A percentile compares a stretch with the other conserved stretches of the same genome.
phyloP scores from a whole-genome alignment of 2,797 vertebrate genomes.

The Catostomus latipinnis region DNA sequence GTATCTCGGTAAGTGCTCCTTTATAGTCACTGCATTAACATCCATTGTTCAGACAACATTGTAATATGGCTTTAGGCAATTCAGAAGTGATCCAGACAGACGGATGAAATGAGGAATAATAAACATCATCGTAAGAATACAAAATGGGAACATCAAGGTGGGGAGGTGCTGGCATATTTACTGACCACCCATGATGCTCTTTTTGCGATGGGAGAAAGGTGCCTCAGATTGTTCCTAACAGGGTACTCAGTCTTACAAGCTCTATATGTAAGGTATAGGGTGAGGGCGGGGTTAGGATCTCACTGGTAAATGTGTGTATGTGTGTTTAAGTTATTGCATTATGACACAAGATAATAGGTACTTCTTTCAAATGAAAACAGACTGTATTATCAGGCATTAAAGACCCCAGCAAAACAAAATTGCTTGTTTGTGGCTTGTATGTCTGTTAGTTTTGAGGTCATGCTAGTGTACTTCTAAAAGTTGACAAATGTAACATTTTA shows the following conservation, averaged over 20 bases:
- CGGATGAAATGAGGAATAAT: slow-evolving; percentile 43
- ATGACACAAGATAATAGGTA: slow-evolving; percentile 54
- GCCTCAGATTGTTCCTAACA: no score
- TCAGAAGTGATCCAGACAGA: slow-evolving; percentile 56
- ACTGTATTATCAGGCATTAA: slow-evolving; percentile 28
- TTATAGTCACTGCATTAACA: slow-evolving; percentile 60
- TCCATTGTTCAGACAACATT: slow-evolving; percentile 60
- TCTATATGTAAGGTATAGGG: no score
- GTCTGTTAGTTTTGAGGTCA: no score
- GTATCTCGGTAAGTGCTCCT: slow-evolving; percentile 61
- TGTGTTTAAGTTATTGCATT: slow-evolving; percentile 21
- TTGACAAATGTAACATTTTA: no score
- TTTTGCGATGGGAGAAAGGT: slow-evolving; percentile 27
- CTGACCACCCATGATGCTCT: neutral
- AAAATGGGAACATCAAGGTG: slow-evolving; percentile 36
- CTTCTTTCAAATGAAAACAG: slow-evolving; percentile 27
- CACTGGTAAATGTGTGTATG: slow-evolving; percentile 2
- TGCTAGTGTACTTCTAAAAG: no score
- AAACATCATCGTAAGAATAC: slow-evolving; percentile 45
- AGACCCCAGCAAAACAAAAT: no score
- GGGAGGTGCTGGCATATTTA: slow-evolving; percentile 10
- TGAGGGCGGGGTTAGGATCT: neutral
- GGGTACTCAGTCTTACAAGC: no score
- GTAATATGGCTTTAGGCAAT: slow-evolving; percentile 56
- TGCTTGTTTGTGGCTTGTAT: no score